These are phyloP conservation scores for Lophura nycthemera DNA, from an alignment of 2,113 vertebrate species.

Conservation along the genomic window DNA sequence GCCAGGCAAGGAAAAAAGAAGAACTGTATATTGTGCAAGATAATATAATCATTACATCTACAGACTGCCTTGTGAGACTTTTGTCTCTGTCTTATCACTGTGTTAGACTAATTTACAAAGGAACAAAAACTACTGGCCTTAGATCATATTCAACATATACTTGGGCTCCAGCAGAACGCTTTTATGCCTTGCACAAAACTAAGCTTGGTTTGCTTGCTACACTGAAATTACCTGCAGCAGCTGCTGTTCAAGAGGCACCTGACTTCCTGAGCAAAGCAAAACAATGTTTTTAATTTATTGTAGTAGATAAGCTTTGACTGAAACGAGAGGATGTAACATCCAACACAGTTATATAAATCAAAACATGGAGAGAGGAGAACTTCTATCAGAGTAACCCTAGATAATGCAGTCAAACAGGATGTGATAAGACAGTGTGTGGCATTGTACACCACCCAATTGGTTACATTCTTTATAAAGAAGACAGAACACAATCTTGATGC, in stretches of 20 bases:
- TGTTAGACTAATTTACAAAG: background rate
- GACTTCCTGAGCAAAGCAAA: constrained; percentile 45
- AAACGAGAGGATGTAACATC: constrained; percentile 38
- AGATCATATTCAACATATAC: background rate
- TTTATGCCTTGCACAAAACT: background rate
- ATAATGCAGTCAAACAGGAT: constrained; percentile 28
- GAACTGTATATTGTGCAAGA: background rate
- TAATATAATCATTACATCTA: background rate
- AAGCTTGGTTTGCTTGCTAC: background rate
- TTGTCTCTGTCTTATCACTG: background rate
- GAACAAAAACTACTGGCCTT: background rate
- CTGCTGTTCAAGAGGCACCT: constrained; percentile 27
- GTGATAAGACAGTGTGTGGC: constrained; percentile 36
- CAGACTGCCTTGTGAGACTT: background rate
- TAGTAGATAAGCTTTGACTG: background rate
- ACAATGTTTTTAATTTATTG: background rate
- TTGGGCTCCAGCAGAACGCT: background rate
- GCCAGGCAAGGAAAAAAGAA: background rate
- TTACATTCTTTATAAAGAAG: background rate
- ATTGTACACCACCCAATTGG: background rate
- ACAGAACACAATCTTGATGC: background rate
- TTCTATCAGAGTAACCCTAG: background rate
- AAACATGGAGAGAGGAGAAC: constrained; percentile 4
- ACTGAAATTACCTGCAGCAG: background rate
- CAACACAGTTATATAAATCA: constrained; percentile 30